phyloP scores from a whole-genome alignment of 2,888 invertebrate genomes.

The Stegana nigrithorax region DNA sequence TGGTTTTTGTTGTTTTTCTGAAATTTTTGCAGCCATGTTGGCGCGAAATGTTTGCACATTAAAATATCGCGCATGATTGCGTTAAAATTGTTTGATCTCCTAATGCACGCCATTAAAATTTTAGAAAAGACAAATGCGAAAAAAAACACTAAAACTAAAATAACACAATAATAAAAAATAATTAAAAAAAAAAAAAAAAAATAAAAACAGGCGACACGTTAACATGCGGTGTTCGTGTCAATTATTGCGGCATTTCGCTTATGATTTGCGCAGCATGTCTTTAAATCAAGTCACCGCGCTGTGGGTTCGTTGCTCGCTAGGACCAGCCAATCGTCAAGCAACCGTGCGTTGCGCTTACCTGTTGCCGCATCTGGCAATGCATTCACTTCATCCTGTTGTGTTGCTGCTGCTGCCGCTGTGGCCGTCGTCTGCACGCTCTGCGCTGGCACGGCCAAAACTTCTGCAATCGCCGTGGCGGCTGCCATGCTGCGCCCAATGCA shows the following conservation, averaged over 20 bases:
- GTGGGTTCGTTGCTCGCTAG: slow-evolving; percentile 42
- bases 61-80: slow-evolving; percentile 61
- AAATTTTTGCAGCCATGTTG: not conserved
- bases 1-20: not conserved
- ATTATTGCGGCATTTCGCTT: slow-evolving; percentile 48
- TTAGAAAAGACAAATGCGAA: no score
- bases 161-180: not conserved
- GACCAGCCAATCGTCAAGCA: not conserved
- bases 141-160: slow-evolving; percentile 9
- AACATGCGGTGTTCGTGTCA: slow-evolving; percentile 34
- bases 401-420: slow-evolving; percentile 22
- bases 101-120: slow-evolving; percentile 57
- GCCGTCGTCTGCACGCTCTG: slow-evolving; percentile 21
- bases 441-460: slow-evolving; percentile 18
- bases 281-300: slow-evolving; percentile 45
- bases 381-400: slow-evolving; percentile 53
- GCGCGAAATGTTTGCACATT: slow-evolving; percentile 39
- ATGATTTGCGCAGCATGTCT: slow-evolving; percentile 31
- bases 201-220: not conserved
- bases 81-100: slow-evolving; percentile 60
- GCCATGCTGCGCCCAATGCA: no score
- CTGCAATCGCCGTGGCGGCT: slow-evolving; percentile 28
- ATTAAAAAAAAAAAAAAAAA: not conserved
- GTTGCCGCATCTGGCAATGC: slow-evolving; percentile 47
- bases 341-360: slow-evolving; percentile 41